Conservation (phyloP, 2,797 vertebrate species). For the Remorina albescens region DNA sequence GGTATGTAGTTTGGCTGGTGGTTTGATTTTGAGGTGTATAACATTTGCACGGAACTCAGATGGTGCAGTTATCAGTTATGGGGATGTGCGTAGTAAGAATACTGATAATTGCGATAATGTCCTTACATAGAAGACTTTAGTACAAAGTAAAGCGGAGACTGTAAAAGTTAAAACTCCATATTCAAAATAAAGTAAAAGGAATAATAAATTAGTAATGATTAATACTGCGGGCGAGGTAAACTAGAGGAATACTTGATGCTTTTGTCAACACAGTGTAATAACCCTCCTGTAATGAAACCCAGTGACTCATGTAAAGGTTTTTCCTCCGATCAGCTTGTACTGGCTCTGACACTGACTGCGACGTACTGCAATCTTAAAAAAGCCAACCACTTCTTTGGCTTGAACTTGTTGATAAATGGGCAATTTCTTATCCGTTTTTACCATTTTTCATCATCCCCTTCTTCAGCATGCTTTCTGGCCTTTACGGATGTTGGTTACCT, state of each 20-base stretch:
- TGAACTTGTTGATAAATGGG: constrained; percentile 3
- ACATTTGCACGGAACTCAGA: background rate
- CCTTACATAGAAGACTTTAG: background rate
- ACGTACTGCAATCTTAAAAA: constrained; percentile 25
- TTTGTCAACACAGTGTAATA: constrained; percentile 29
- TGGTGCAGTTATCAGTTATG: background rate
- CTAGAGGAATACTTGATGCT: constrained; percentile 27
- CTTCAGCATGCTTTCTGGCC: constrained; percentile 1
- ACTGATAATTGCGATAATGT: no score
- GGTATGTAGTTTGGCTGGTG: no score
- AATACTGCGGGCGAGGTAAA: background rate
- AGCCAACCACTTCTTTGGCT: background rate
- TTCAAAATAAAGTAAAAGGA: background rate
- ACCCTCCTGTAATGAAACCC: constrained; percentile 16
- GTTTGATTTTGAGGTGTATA: background rate
- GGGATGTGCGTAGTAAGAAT: background rate
- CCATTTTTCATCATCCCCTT: background rate
- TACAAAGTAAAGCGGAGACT: background rate
- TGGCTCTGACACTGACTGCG: constrained; percentile 18
- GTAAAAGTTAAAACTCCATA: background rate
- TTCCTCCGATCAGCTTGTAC: constrained; percentile 13
- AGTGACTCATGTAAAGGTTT: constrained; percentile 11
- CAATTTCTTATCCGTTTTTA: constrained; percentile 36
- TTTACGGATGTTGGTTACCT: constrained; percentile 27
- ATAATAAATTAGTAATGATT: background rate